Conservation (phyloP, 2,113 vertebrate genomes). For the Pseudopodoces humilis region DNA sequence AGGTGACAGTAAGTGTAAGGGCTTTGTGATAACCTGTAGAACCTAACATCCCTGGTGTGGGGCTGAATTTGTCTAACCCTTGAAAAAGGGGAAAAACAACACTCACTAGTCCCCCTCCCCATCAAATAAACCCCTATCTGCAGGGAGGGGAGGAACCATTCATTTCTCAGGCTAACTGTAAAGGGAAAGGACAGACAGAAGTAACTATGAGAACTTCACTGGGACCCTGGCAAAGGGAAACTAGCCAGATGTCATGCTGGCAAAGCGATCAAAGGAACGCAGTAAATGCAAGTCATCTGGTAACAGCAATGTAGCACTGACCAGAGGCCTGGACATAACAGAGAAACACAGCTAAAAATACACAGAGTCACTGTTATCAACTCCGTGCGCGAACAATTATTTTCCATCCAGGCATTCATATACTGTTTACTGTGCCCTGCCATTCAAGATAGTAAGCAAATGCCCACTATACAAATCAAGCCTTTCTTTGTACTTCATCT, state of each 20-base stretch:
- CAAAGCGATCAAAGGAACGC: not conserved
- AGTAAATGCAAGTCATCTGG: not conserved
- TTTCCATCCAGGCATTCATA: not conserved
- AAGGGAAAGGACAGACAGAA: not conserved
- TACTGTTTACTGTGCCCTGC: not conserved
- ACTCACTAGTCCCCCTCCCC: not conserved
- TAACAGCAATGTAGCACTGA: not conserved
- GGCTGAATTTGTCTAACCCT: not conserved
- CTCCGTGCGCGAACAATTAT: not conserved
- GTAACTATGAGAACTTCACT: conserved; percentile 8
- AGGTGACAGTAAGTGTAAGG: not conserved
- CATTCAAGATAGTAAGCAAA: not conserved
- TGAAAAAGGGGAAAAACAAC: not conserved
- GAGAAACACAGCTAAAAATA: conserved; percentile 1
- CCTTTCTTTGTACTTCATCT: not conserved
- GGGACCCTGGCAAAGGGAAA: conserved; percentile 4
- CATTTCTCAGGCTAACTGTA: not conserved
- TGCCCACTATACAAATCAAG: rapidly evolving
- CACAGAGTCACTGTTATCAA: not conserved
- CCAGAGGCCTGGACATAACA: not conserved
- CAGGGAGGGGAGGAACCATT: not conserved
- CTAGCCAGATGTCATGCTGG: not conserved
- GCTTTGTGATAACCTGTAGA: not conserved
- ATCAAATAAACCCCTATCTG: not conserved
- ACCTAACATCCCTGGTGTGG: too few species aligned